These are phyloP conservation scores for Galaxea fascicularis DNA, from an alignment of 92 coral and sea anemone genomes.

Conservation along the genomic window DNA sequence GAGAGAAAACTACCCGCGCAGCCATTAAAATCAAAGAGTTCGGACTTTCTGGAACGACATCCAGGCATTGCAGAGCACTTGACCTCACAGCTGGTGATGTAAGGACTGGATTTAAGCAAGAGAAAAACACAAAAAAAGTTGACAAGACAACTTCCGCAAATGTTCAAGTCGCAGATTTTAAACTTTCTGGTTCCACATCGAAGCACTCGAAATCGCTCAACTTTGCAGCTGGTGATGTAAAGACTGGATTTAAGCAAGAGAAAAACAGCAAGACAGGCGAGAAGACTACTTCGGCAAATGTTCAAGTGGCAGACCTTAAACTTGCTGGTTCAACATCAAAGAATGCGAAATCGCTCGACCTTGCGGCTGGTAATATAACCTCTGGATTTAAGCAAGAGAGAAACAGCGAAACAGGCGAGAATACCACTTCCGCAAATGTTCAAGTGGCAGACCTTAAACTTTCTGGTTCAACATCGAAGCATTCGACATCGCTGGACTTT, in stretches of 20 bases:
- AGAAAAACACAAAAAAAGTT: slow-evolving; percentile 21
- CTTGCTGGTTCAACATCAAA: slow-evolving; percentile 18
- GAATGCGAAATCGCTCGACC: slow-evolving; percentile 10
- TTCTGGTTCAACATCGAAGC: slow-evolving; percentile 29
- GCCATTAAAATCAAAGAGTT: slow-evolving; percentile 14
- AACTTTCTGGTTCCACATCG: slow-evolving; percentile 37
- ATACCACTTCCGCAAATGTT: slow-evolving; percentile 5
- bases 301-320: slow-evolving; percentile 1
- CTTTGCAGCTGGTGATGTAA: slow-evolving; percentile 9
- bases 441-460: slow-evolving; percentile 10
- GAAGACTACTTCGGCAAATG: neutral
- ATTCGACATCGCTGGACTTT: slow-evolving; percentile 7
- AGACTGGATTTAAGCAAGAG: slow-evolving; percentile 33
- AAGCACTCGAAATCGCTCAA: neutral
- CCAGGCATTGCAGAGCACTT: slow-evolving; percentile 3
- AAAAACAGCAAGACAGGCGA: slow-evolving; percentile 28
- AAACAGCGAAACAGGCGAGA: slow-evolving; percentile 15
- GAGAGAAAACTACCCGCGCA: slow-evolving; percentile 27
- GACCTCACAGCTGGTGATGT: slow-evolving; percentile 29
- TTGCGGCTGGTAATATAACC: slow-evolving; percentile 21
- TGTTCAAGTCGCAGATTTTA: slow-evolving; percentile 13
- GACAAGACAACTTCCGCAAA: slow-evolving; percentile 14
- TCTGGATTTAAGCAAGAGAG: slow-evolving; percentile 32
- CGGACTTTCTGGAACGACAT: slow-evolving; percentile 41
- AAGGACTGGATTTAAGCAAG: slow-evolving; percentile 18